phyloP scores from a whole-genome alignment of 2,797 vertebrate genomes.

The Gadopsis marmoratus region DNA sequence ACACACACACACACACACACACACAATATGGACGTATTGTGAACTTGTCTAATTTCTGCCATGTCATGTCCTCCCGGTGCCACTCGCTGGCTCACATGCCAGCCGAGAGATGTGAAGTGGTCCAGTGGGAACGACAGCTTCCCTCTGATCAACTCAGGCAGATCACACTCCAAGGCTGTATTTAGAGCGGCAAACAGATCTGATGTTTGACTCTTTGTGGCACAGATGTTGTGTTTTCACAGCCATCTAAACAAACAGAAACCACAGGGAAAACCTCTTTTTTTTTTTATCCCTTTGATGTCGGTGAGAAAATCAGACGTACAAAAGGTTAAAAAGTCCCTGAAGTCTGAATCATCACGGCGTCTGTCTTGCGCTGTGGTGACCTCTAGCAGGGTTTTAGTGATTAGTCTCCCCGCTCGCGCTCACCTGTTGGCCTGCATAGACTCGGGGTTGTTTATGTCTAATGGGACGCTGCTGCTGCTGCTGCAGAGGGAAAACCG shows the following conservation, averaged over 20 bases:
- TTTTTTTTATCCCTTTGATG: constrained; percentile 46
- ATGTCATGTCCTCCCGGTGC: constrained; percentile 49
- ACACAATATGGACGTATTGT: constrained; percentile 17
- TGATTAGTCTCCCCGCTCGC: constrained; percentile 55
- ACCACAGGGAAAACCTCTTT: constrained; percentile 22
- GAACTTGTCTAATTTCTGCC: constrained; percentile 49
- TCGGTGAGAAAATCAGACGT: constrained; percentile 54
- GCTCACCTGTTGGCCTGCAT: constrained; percentile 74
- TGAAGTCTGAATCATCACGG: background rate
- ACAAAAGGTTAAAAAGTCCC: constrained; percentile 14
- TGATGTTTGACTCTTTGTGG: constrained; percentile 65
- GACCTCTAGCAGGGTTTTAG: constrained; percentile 45
- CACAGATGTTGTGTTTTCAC: constrained; percentile 51
- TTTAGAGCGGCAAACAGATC: constrained; percentile 65
- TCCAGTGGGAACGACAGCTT: constrained; percentile 49
- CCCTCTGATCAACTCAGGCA: constrained; percentile 45
- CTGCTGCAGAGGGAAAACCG: constrained; percentile 58
- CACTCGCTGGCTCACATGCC: constrained; percentile 29
- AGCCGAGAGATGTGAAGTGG: constrained; percentile 37
- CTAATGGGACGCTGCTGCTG: constrained; percentile 66
- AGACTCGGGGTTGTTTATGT: constrained; percentile 71
- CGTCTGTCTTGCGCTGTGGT: constrained; percentile 12
- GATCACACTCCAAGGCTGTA: constrained; percentile 48
- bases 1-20: no score
- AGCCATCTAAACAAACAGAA: constrained; percentile 61